Evolutionary conservation across 2,888 invertebrate genomes (phyloP).

Genomic region (Heteromyza rotundicornis): DNA sequence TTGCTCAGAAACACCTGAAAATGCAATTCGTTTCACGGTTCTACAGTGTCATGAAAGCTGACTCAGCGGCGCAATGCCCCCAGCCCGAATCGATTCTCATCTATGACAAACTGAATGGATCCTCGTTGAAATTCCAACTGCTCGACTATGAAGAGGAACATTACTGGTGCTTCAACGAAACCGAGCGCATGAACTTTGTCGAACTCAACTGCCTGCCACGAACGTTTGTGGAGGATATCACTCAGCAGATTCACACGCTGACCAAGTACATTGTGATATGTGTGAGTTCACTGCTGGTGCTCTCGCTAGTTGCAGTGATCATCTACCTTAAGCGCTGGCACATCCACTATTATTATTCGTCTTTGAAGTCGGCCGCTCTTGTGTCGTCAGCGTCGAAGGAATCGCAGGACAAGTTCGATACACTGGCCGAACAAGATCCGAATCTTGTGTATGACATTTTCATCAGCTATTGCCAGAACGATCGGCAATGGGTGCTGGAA

Average conservation of each 20-base stretch:
- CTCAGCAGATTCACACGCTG: conserved; percentile 33
- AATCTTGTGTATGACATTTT: conserved; percentile 70
- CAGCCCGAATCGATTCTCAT: conserved; percentile 22
- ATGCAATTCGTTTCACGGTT: conserved; percentile 32
- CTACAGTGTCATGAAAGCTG: background rate
- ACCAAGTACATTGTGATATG: conserved; percentile 38
- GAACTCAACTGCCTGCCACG: conserved; percentile 42
- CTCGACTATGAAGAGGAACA: conserved; percentile 57
- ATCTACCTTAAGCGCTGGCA: conserved; percentile 66
- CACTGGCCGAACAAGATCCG: conserved; percentile 42
- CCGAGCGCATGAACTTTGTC: conserved; percentile 45
- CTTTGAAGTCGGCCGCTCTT: conserved; percentile 67
- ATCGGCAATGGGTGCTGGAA: conserved; percentile 70
- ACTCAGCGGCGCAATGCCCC: conserved; percentile 27
- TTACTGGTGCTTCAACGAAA: conserved; percentile 61
- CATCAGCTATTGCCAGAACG: conserved; percentile 72
- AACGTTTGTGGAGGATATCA: conserved; percentile 22
- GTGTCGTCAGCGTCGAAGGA: conserved; percentile 66
- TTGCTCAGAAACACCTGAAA: conserved; percentile 31
- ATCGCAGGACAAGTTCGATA: conserved; percentile 43
- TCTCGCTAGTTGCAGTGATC: conserved; percentile 40
- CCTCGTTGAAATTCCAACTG: conserved; percentile 50
- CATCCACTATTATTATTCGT: conserved; percentile 67
- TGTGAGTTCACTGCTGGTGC: conserved; percentile 35
- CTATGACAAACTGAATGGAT: conserved; percentile 31